phyloP scores from a whole-genome alignment of 1,140 invertebrate genomes.

The Musca domestica region DNA sequence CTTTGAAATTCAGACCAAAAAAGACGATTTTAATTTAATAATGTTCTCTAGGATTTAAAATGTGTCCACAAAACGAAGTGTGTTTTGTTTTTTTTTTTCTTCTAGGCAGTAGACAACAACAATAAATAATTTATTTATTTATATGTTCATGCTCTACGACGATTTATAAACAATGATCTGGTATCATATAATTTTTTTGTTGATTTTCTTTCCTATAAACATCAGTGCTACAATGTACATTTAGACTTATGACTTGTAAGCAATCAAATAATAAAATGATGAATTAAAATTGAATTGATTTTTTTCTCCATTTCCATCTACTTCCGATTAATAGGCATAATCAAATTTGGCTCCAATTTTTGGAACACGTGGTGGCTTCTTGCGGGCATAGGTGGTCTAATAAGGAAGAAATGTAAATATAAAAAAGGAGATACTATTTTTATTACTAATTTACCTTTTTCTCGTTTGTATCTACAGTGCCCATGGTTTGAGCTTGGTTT shows the following conservation, averaged over 20 bases:
- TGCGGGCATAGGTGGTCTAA: background rate
- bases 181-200: background rate
- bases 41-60: too few relatives aligned
- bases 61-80: background rate
- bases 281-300: too few relatives aligned
- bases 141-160: too few relatives aligned
- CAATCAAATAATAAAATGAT: background rate
- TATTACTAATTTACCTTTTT: too few relatives aligned
- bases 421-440: background rate
- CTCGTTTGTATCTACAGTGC: background rate
- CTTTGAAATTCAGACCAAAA: too few relatives aligned
- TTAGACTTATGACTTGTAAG: background rate
- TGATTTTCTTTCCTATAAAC: too few relatives aligned
- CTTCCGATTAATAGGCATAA: constrained; percentile 20
- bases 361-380: constrained; percentile 31
- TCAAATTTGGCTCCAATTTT: constrained; percentile 48
- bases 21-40: too few relatives aligned
- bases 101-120: too few relatives aligned
- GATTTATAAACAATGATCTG: background rate
- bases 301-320: background rate
- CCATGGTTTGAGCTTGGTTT: too few relatives aligned
- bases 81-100: constrained; percentile 9
- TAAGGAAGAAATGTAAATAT: background rate
- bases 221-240: too few relatives aligned
- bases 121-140: too few relatives aligned